These are phyloP conservation scores for Drosophila acutilabella DNA, from an alignment of 2,888 invertebrate genomes.

Conservation along the genomic window DNA sequence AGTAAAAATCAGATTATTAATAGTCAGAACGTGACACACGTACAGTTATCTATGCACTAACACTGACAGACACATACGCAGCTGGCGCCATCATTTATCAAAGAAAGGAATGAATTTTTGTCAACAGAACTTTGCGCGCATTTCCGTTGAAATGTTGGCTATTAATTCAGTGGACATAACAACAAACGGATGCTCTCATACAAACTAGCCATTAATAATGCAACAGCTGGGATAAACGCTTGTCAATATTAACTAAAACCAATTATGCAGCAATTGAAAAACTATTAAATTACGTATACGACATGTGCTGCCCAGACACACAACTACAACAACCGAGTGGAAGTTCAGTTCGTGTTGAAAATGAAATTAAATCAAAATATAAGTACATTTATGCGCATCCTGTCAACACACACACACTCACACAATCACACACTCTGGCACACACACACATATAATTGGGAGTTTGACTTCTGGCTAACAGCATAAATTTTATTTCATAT, in stretches of 20 bases:
- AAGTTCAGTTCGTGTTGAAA: conserved; percentile 34
- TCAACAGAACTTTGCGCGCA: conserved; percentile 58
- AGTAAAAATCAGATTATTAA: conserved; percentile 73
- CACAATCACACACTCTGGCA: conserved; percentile 13
- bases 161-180: conserved; percentile 56
- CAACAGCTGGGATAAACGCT: conserved; percentile 63
- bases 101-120: conserved; percentile 46
- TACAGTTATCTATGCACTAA: conserved; percentile 40
- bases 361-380: conserved; percentile 75
- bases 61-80: conserved; percentile 17
- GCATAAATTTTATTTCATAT: conserved; percentile 65
- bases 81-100: conserved; percentile 67
- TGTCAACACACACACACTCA: conserved; percentile 37
- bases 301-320: conserved; percentile 23
- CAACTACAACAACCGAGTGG: no score
- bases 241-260: conserved; percentile 77
- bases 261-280: conserved; percentile 68
- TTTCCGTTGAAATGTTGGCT: conserved; percentile 73
- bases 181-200: conserved; percentile 57
- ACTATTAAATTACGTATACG: conserved; percentile 75
- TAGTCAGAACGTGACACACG: conserved; percentile 69
- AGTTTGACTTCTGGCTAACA: conserved; percentile 44
- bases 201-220: conserved; percentile 73
- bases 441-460: conserved; percentile 26
- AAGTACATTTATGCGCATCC: conserved; percentile 67